A percentile compares a stretch with the other conserved stretches of the same genome.
These are phyloP conservation scores for Drosophila kurseongensis DNA, from an alignment of 1,140 invertebrate species.

Conservation along the genomic window DNA sequence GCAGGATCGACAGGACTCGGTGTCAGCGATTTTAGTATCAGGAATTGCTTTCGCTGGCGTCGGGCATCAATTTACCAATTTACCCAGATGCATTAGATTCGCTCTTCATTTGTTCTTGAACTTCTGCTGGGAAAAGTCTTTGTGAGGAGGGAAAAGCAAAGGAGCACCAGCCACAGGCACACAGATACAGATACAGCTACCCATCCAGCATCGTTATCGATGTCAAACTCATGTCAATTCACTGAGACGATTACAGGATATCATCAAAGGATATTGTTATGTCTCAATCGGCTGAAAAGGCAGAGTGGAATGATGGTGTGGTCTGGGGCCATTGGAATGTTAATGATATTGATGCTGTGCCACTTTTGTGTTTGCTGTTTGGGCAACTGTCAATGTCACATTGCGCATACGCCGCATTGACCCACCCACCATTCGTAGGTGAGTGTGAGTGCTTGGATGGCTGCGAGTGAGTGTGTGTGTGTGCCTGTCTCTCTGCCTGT, in stretches of 20 bases:
- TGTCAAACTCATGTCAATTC: constrained; percentile 81
- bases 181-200: constrained; percentile 8
- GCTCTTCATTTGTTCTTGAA: constrained; percentile 48
- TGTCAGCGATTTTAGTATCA: constrained; percentile 32
- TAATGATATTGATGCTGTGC: constrained; percentile 54
- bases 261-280: constrained; percentile 81
- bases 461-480: not conserved
- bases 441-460: not conserved
- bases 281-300: constrained; percentile 63
- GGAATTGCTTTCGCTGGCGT: constrained; percentile 16
- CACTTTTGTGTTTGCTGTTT: constrained; percentile 48
- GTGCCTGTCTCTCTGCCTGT: constrained; percentile 15
- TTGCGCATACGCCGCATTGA: constrained; percentile 70
- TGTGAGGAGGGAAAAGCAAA: constrained; percentile 3
- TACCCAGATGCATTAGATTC: constrained; percentile 33
- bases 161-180: not conserved
- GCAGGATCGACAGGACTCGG: constrained; percentile 14
- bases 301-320: constrained; percentile 6
- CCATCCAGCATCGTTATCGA: constrained; percentile 66
- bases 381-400: constrained; percentile 68
- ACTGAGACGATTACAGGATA: constrained; percentile 76
- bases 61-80: constrained; percentile 45
- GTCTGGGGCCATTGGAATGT: constrained; percentile 38
- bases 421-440: constrained; percentile 34
- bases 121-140: not conserved